Conservation (phyloP, 2,113 vertebrate species). For the Haemorhous mexicanus region DNA sequence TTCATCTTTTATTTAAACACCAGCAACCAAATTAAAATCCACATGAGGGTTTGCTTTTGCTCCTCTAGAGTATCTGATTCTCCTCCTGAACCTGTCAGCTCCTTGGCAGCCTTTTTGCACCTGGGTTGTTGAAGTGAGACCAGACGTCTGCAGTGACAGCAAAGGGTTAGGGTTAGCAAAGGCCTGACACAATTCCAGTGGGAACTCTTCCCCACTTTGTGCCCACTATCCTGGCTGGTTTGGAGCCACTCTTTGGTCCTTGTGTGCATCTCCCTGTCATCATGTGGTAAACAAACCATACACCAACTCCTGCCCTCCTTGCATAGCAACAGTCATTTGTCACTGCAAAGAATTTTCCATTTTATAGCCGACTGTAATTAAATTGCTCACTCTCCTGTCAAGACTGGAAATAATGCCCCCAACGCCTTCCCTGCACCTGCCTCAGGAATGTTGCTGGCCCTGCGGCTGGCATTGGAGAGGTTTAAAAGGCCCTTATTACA, state of each 20-base stretch:
- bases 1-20: background rate
- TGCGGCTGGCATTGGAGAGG: background rate
- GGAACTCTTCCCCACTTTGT: background rate
- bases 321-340: background rate
- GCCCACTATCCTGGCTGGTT: background rate
- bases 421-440: background rate
- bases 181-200: background rate
- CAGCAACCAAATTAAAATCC: background rate
- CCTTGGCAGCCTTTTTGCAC: background rate
- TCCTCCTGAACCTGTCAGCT: background rate
- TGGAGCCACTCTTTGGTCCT: background rate
- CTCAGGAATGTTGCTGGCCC: background rate
- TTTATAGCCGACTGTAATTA: conserved; percentile 26
- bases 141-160: background rate
- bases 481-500: background rate
- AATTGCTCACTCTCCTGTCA: conserved; percentile 8
- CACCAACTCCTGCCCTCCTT: background rate
- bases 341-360: background rate
- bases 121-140: background rate
- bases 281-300: background rate
- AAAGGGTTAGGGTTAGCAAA: background rate
- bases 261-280: background rate
- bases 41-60: background rate
- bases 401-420: background rate
- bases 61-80: background rate